These are phyloP conservation scores for Brachypalpus laphriformis DNA, from an alignment of 2,888 invertebrate genomes.

Conservation along the genomic window DNA sequence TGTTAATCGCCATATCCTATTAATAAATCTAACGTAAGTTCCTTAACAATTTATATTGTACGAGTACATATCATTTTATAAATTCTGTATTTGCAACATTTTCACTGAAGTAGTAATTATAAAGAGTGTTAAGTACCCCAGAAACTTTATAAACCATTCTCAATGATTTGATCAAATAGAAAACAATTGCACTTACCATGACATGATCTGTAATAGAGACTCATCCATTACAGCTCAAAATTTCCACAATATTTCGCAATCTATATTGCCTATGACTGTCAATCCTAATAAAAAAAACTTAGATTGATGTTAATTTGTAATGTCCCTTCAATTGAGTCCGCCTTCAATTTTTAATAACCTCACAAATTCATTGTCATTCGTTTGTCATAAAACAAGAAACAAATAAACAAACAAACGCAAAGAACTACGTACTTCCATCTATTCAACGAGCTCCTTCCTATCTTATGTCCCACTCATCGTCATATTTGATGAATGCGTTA, in stretches of 20 bases:
- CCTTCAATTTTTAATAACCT: slow-evolving; percentile 27
- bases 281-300: slow-evolving; percentile 51
- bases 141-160: neutral
- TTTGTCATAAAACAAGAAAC: slow-evolving; percentile 11
- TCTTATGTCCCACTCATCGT: neutral
- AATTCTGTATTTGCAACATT: neutral
- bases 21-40: slow-evolving; percentile 24
- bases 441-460: neutral
- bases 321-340: slow-evolving; percentile 36
- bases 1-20: slow-evolving; percentile 21
- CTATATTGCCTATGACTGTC: slow-evolving; percentile 27
- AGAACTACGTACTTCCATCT: too few species aligned
- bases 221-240: neutral
- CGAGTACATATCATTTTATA: neutral
- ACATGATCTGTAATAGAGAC: slow-evolving; percentile 4
- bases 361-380: slow-evolving; percentile 9
- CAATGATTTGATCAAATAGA: neutral
- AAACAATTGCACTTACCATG: slow-evolving; percentile 14
- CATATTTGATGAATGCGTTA: slow-evolving; percentile 16
- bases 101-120: neutral
- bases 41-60: neutral
- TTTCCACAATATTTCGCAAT: slow-evolving; percentile 4
- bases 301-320: slow-evolving; percentile 46
- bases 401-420: neutral
- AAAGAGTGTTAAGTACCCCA: neutral